Evolutionary conservation across 1,140 invertebrate species (phyloP).

Genomic region (Apolygus lucorum): DNA sequence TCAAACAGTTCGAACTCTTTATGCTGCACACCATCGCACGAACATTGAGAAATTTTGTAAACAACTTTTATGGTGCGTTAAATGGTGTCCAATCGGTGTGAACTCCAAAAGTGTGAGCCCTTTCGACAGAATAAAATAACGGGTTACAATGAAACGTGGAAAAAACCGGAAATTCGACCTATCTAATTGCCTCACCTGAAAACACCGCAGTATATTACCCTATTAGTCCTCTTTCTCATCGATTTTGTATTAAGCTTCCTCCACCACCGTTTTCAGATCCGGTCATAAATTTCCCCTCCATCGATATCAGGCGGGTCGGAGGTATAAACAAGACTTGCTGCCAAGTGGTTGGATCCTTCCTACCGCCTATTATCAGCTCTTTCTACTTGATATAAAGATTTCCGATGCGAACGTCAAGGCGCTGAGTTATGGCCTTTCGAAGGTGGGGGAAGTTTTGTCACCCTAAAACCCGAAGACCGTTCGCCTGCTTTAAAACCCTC

Average conservation of each 20-base stretch:
- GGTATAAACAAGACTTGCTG: conserved; percentile 16
- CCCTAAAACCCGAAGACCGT: too few relatives aligned
- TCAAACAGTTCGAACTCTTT: too few relatives aligned
- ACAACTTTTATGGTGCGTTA: too few relatives aligned
- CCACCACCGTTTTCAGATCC: neutral
- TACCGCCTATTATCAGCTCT: conserved; percentile 6
- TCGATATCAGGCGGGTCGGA: conserved; percentile 4
- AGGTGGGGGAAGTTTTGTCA: too few relatives aligned
- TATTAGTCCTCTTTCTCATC: conserved; percentile 4
- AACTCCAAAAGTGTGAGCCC: too few relatives aligned
- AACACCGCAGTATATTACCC: conserved; percentile 13
- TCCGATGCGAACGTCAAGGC: conserved; percentile 11
- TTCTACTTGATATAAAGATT: conserved; percentile 8
- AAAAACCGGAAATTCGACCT: too few relatives aligned
- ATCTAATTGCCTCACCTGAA: conserved; percentile 12
- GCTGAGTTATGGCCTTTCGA: conserved; percentile 1
- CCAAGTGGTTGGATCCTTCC: conserved; percentile 9
- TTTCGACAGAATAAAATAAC: too few relatives aligned
- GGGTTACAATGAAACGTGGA: too few relatives aligned
- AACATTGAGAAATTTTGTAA: too few relatives aligned
- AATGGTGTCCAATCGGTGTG: too few relatives aligned
- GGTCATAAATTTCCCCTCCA: conserved; percentile 2
- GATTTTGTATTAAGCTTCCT: conserved; percentile 12
- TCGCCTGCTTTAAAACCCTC: too few relatives aligned
- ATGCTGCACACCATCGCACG: too few relatives aligned